phyloP scores from a whole-genome alignment of 2,888 invertebrate genomes.

The Cylindroiulus punctatus region DNA sequence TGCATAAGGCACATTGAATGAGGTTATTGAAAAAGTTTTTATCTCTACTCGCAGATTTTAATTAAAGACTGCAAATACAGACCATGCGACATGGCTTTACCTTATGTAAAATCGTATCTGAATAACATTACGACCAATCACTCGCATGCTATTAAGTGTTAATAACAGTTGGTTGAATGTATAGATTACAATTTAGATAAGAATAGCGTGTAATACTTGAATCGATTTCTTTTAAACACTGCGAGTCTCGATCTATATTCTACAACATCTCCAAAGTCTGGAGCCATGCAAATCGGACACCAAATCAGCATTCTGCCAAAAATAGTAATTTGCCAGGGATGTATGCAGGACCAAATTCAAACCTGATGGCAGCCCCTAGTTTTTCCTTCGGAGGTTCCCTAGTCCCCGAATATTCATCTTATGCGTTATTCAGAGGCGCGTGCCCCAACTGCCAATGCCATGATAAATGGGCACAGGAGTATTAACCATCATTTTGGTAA shows the following conservation, averaged over 20 bases:
- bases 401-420: not conserved
- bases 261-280: no score
- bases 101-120: not conserved
- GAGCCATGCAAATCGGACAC: no score
- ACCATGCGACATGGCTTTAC: not conserved
- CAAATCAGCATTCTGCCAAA: no score
- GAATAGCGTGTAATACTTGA: not conserved
- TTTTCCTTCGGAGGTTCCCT: not conserved
- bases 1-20: no score
- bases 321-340: no score
- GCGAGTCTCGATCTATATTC: no score
- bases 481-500: constrained; percentile 29
- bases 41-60: no score
- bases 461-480: not conserved
- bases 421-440: constrained; percentile 6
- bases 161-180: not conserved
- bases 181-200: not conserved
- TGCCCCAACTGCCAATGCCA: constrained; percentile 25
- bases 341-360: not conserved
- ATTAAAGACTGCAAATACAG: no score
- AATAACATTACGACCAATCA: not conserved
- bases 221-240: not conserved
- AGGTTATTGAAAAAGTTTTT: no score
- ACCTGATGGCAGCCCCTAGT: not conserved
- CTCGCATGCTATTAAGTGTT: not conserved